Evolutionary conservation across 2,888 invertebrate species (phyloP).

Genomic region (Drepanosiphum platanoidis): DNA sequence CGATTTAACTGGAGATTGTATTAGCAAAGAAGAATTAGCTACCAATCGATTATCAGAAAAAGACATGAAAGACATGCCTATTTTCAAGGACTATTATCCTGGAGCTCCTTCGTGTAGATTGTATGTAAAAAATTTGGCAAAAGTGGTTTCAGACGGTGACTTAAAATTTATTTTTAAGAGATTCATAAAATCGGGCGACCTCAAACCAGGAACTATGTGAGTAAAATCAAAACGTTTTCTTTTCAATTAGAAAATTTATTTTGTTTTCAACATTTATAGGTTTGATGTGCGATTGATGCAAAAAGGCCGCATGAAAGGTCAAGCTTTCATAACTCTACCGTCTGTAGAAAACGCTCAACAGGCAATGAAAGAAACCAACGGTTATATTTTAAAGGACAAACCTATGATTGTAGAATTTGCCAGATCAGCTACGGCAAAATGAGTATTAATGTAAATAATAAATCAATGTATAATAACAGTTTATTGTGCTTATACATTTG

Average conservation of each 20-base stretch:
- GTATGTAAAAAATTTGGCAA: constrained; percentile 92
- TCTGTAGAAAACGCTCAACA: constrained; percentile 75
- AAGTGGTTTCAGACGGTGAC: constrained; percentile 80
- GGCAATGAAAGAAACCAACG: constrained; percentile 87
- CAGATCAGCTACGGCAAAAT: constrained; percentile 72
- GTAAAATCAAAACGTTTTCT: constrained; percentile 63
- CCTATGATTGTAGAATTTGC: constrained; percentile 93
- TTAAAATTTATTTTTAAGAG: constrained; percentile 80
- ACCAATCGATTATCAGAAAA: constrained; percentile 76
- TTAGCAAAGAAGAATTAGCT: constrained; percentile 75
- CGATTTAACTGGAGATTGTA: constrained; percentile 67
- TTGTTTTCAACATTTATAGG: constrained; percentile 69
- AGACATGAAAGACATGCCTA: constrained; percentile 74
- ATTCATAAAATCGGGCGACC: constrained; percentile 67
- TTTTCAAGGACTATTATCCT: constrained; percentile 86
- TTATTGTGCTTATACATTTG: constrained; percentile 1
- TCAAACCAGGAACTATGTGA: constrained; percentile 67
- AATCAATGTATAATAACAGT: background rate
- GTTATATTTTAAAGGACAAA: constrained; percentile 84
- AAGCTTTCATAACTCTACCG: constrained; percentile 89
- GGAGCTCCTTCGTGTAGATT: constrained; percentile 84
- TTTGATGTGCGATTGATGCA: constrained; percentile 86
- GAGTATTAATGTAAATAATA: constrained; percentile 2
- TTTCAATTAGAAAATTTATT: constrained; percentile 64
- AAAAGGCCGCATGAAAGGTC: constrained; percentile 95